These are phyloP conservation scores for Oreohelix idahoensis DNA, from an alignment of 1,140 invertebrate species.

Conservation along the genomic window DNA sequence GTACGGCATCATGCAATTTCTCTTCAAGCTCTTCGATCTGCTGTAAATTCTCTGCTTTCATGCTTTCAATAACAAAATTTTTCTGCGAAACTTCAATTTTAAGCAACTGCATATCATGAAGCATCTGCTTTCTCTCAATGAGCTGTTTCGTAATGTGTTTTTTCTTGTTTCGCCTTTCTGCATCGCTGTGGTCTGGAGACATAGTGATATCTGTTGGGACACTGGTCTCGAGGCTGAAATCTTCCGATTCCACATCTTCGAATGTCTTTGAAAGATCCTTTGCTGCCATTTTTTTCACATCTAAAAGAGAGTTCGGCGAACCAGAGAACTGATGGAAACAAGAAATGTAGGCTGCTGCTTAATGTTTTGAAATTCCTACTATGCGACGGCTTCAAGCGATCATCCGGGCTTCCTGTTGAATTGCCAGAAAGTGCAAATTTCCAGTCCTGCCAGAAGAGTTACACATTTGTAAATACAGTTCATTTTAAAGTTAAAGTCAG, in stretches of 20 bases:
- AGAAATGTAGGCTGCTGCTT: neutral
- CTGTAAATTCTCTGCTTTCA: constrained; percentile 70
- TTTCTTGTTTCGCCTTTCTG: constrained; percentile 52
- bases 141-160: constrained; percentile 62
- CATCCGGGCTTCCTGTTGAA: constrained; percentile 37
- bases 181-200: constrained; percentile 63
- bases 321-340: neutral
- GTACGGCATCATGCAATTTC: constrained; percentile 69
- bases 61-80: constrained; percentile 68
- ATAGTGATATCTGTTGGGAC: constrained; percentile 67
- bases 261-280: constrained; percentile 67
- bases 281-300: constrained; percentile 55
- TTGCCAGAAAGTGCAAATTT: too few relatives aligned
- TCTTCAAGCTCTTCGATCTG: constrained; percentile 72
- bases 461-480: too few relatives aligned
- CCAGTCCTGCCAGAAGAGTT: too few relatives aligned
- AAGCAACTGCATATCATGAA: constrained; percentile 72
- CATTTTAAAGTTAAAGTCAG: too few relatives aligned
- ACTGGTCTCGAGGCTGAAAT: constrained; percentile 66
- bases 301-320: neutral
- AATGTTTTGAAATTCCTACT: constrained; percentile 9
- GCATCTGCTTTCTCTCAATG: constrained; percentile 71
- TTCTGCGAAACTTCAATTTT: constrained; percentile 73
- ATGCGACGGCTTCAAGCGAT: constrained; percentile 11
- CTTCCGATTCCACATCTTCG: constrained; percentile 67